Percentiles rank a stretch among this genome's conserved stretches.
Evolutionary conservation across 2,113 vertebrate species (phyloP).

Genomic region (Laticauda laticaudata): DNA sequence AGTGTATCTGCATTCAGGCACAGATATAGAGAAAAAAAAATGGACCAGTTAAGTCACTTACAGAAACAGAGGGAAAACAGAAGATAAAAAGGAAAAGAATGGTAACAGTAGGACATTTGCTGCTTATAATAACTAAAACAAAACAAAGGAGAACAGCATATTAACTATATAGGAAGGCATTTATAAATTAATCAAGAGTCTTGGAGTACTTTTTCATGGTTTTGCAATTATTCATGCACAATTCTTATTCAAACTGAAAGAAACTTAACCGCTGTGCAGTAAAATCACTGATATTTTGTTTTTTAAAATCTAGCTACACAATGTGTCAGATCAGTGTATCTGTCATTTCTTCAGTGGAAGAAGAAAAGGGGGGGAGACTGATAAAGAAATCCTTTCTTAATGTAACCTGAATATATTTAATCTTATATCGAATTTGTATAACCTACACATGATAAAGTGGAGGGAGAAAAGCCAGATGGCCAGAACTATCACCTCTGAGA

Average conservation of each 20-base stretch:
- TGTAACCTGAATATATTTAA: too few species aligned
- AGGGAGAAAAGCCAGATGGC: too few species aligned
- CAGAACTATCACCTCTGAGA: too few species aligned
- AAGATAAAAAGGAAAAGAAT: not conserved
- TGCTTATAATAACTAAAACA: not conserved
- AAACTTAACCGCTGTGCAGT: not conserved
- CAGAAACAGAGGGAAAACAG: not conserved
- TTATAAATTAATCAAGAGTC: fast-evolving
- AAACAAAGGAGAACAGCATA: slow-evolving; percentile 17
- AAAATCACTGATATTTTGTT: fast-evolving
- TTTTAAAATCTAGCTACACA: not conserved
- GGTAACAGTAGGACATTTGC: slow-evolving; percentile 1
- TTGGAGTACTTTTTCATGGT: not conserved
- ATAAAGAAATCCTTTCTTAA: too few species aligned
- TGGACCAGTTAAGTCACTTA: fast-evolving
- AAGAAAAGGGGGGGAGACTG: too few species aligned
- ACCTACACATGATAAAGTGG: too few species aligned
- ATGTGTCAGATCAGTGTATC: too few species aligned
- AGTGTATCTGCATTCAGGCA: not conserved
- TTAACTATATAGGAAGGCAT: not conserved
- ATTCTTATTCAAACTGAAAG: not conserved
- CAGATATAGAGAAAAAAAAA: not conserved
- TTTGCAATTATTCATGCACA: not conserved
- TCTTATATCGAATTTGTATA: too few species aligned
- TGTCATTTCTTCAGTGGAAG: too few species aligned